Evolutionary conservation across 2,113 vertebrate species (phyloP).

Genomic region (Hirundichthys speculiger): DNA sequence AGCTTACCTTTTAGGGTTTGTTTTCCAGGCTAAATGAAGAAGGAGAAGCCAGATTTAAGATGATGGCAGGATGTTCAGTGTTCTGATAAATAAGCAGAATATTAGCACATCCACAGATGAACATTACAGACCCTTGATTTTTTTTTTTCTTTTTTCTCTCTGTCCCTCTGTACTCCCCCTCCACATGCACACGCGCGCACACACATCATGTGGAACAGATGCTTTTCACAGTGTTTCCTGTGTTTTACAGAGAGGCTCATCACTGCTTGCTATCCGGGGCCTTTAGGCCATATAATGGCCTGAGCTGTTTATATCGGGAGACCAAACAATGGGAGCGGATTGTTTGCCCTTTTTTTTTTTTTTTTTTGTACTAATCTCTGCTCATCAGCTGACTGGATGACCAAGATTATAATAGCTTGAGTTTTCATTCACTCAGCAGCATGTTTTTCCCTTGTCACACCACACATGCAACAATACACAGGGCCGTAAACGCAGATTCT

Average conservation of each 20-base stretch:
- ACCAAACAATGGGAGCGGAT: conserved; percentile 67
- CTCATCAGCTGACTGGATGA: conserved; percentile 73
- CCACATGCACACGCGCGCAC: conserved; percentile 21
- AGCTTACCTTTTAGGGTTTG: background rate
- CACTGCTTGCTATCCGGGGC: conserved; percentile 59
- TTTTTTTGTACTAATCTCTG: conserved; percentile 45
- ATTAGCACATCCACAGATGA: conserved; percentile 19
- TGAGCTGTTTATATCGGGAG: conserved; percentile 63
- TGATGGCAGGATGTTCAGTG: no score
- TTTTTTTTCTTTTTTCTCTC: background rate
- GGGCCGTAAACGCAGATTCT: background rate
- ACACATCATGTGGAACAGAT: conserved; percentile 72
- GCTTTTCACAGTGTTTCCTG: conserved; percentile 73
- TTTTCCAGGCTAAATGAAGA: no score
- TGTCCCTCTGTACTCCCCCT: conserved; percentile 20
- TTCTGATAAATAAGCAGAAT: no score
- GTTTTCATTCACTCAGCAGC: conserved; percentile 52
- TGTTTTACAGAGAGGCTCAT: conserved; percentile 72
- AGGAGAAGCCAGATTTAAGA: no score
- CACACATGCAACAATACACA: conserved; percentile 14
- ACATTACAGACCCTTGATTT: conserved; percentile 38
- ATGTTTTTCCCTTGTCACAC: conserved; percentile 32
- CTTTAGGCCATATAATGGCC: conserved; percentile 66
- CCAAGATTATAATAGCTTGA: conserved; percentile 61
- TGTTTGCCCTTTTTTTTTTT: conserved; percentile 50